Evolutionary conservation across 2,797 vertebrate species (phyloP).

Genomic region (Lepilemur ruficaudatus): DNA sequence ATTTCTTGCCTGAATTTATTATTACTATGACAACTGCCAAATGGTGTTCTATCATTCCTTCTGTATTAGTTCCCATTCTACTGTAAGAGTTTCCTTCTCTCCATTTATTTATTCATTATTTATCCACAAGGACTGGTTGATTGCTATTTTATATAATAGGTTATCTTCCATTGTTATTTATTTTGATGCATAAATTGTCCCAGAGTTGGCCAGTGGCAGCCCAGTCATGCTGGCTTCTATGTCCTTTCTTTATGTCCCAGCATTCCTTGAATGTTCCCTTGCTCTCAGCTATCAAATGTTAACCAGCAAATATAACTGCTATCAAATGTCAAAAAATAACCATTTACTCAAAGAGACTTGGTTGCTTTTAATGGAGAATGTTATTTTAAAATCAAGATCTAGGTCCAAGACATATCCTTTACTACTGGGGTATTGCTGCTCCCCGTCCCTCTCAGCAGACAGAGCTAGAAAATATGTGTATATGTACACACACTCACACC

Average conservation of each 20-base stretch:
- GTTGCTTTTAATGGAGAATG: not conserved
- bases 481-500: not conserved
- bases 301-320: not conserved
- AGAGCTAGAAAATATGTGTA: not conserved
- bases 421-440: not conserved
- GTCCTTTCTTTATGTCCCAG: not conserved
- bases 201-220: not conserved
- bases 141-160: not conserved
- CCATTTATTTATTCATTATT: not conserved
- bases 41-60: not conserved
- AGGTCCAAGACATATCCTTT: not conserved
- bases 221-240: not conserved
- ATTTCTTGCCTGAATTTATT: not conserved
- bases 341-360: not conserved
- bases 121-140: not conserved
- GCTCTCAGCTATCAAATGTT: conserved; percentile 6
- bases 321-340: not conserved
- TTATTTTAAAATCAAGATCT: not conserved
- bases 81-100: not conserved
- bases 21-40: not conserved
- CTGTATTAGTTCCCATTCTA: not conserved
- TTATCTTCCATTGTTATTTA: not conserved
- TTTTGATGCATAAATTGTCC: not conserved
- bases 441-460: not conserved
- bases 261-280: not conserved